Conservation (phyloP, 2,888 invertebrate species). For the Calameuta filiformis region DNA sequence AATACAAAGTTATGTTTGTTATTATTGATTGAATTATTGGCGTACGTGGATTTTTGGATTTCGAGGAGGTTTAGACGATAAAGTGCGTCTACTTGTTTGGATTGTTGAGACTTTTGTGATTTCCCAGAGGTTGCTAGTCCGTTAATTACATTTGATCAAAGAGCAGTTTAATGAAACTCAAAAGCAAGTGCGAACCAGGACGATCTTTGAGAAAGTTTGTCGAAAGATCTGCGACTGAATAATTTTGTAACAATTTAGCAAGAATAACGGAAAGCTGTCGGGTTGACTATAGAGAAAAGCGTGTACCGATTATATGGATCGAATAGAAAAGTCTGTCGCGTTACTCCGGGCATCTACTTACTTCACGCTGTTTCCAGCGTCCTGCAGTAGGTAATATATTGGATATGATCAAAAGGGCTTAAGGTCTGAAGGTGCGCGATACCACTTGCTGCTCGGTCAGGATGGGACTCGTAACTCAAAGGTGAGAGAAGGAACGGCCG, state of each 20-base stretch:
- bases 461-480: neutral
- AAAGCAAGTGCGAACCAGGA: slow-evolving; percentile 9
- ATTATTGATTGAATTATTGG: neutral
- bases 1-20: neutral
- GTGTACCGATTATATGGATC: neutral
- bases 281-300: neutral
- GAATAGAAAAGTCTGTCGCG: neutral
- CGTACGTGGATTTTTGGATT: neutral
- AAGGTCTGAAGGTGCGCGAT: neutral
- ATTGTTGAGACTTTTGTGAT: neutral
- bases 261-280: neutral
- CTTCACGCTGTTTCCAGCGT: neutral
- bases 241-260: neutral
- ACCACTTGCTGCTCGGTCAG: neutral
- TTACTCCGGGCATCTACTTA: neutral
- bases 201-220: neutral
- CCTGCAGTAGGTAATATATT: neutral
- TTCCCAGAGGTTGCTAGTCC: slow-evolving; percentile 17
- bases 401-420: neutral
- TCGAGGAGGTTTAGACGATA: neutral
- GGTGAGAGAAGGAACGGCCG: neutral
- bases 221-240: neutral
- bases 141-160: slow-evolving; percentile 46
- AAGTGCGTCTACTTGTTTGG: neutral
- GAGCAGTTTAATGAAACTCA: slow-evolving; percentile 41